phyloP scores from a whole-genome alignment of 2,888 invertebrate genomes.

The Nasonia oneida region DNA sequence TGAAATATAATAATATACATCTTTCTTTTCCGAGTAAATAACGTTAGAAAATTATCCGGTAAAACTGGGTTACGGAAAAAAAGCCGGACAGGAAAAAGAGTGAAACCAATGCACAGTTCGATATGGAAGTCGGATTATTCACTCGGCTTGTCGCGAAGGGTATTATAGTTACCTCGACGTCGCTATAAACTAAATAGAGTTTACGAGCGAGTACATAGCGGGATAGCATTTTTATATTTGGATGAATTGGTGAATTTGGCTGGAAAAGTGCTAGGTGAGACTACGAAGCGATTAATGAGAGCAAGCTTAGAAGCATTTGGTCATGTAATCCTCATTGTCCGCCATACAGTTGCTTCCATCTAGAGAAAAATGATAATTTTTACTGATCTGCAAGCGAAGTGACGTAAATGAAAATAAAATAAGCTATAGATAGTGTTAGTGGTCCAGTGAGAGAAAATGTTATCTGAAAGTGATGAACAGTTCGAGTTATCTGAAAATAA shows the following conservation, averaged over 20 bases:
- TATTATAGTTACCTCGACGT: slow-evolving; percentile 77
- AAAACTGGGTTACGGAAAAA: background rate
- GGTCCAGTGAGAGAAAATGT: slow-evolving; percentile 22
- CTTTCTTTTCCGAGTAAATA: background rate
- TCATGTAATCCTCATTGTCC: slow-evolving; percentile 75
- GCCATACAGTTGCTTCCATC: slow-evolving; percentile 79
- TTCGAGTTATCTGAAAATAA: slow-evolving; percentile 44
- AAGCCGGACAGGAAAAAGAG: background rate
- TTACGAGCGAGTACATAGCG: slow-evolving; percentile 74
- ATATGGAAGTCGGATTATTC: background rate
- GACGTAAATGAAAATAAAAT: slow-evolving; percentile 39
- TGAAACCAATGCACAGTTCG: slow-evolving; percentile 29
- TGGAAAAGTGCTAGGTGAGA: slow-evolving; percentile 77
- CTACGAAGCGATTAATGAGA: slow-evolving; percentile 77
- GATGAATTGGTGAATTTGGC: slow-evolving; percentile 73
- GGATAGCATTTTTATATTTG: slow-evolving; percentile 70
- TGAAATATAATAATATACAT: background rate
- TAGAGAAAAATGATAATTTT: slow-evolving; percentile 69
- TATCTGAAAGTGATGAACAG: slow-evolving; percentile 47
- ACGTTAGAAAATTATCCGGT: background rate
- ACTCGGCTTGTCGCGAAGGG: slow-evolving; percentile 24
- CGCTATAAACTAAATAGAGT: slow-evolving; percentile 72
- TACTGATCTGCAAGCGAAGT: slow-evolving; percentile 41
- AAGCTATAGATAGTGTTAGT: slow-evolving; percentile 18
- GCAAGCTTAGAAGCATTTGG: slow-evolving; percentile 75